Conservation (phyloP, 1,140 invertebrate species). For the Pinna nobilis region DNA sequence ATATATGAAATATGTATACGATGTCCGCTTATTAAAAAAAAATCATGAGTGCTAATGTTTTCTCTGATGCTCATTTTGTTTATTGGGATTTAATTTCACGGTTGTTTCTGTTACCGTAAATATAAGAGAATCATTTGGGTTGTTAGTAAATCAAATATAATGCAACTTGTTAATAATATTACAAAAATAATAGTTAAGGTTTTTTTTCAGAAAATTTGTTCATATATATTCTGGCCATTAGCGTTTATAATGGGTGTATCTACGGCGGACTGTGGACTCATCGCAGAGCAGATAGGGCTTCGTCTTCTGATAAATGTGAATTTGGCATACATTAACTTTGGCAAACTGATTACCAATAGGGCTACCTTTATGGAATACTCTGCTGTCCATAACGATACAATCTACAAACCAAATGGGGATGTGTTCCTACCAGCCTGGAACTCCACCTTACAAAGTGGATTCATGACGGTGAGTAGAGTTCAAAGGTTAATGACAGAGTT, state of each 20-base stretch:
- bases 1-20: no score
- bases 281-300: not conserved
- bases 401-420: not conserved
- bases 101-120: no score
- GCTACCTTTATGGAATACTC: not conserved
- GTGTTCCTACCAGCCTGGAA: not conserved
- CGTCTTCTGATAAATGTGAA: not conserved
- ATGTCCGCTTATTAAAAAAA: no score
- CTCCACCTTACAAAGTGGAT: not conserved
- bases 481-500: no score
- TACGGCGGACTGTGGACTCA: not conserved
- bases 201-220: not conserved
- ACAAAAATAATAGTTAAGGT: no score
- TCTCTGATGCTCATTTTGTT: no score
- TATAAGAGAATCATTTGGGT: no score
- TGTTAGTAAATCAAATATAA: no score
- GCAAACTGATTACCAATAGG: not conserved
- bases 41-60: no score
- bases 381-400: not conserved
- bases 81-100: no score
- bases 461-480: not conserved
- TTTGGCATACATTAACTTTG: not conserved
- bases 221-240: not conserved
- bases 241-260: not conserved
- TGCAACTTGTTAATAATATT: no score